Evolutionary conservation across 2,888 invertebrate species (phyloP), one percentile per base, ranked within the genome.

Genomic region (Agriotes lineatus): DNA sequence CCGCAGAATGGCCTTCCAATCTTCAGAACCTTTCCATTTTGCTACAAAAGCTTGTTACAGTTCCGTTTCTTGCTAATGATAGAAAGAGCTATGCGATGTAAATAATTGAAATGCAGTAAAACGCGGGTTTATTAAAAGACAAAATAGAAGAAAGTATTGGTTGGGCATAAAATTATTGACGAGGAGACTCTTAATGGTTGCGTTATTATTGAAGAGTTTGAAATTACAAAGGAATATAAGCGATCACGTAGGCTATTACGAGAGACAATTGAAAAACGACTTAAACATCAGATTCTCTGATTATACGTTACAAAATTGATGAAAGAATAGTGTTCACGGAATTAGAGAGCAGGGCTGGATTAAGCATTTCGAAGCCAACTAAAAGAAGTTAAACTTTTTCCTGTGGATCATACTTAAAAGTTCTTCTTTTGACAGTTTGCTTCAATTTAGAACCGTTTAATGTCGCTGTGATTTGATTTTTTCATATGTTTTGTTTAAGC

Each of bases 211-310:
- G 65, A 57, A 65, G 50, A 65, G 20, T 52, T 64, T 45, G 30
- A 50, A 65, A 50, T 65, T 65, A 65, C 65, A 65, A 65, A 65
- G 65, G 56, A 58, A 68, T 60, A 56, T 65, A 69, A 69, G 64
- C 56, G 70, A 69, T 72, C 72, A 72, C 70, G 72, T 72, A 63
- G 52, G 56, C 72, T 60, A 72, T 72, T 69, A 70, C 63, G 50
- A 60, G 64, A 68, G 58, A 72, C 70, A 67, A 72, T 72, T 70
- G 67, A 65, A 71, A 67, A 67, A 45, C 61, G 64, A 63, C 69
- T 70, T 67, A 67, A 67, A 67, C 60, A 60, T 56, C 54, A 30
- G 54, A 67, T 57, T 70, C 63, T 39, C 25, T 67, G 70, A 70
- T 70, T 70, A 67, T 67, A 66, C 22, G 61, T 54, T 69, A 65